Conservation (phyloP, 2,797 vertebrate genomes). For the Aphelocoma californica region DNA sequence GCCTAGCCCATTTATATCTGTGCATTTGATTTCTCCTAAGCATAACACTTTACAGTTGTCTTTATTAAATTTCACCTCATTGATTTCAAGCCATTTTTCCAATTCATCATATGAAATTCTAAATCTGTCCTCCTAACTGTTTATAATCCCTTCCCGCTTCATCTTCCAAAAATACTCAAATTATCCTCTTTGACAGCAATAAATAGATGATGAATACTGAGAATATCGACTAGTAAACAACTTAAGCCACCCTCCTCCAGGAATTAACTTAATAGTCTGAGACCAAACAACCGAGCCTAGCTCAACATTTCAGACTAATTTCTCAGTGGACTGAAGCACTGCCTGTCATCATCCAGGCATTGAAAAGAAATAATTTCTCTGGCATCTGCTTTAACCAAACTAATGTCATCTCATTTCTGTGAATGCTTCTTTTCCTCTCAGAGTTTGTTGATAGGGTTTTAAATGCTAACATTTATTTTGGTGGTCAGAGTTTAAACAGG, state of each 20-base stretch:
- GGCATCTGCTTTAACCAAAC: neutral
- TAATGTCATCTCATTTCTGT: neutral
- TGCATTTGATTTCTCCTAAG: slow-evolving; percentile 48
- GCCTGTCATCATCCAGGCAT: slow-evolving; percentile 1
- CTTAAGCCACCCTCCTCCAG: slow-evolving; percentile 13
- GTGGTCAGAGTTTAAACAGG: neutral
- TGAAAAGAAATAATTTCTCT: neutral
- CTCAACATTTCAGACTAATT: slow-evolving; percentile 17
- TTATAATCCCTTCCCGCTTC: neutral
- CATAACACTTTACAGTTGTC: slow-evolving; percentile 1
- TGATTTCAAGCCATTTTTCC: slow-evolving; percentile 35
- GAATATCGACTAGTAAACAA: slow-evolving; percentile 49
- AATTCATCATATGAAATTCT: slow-evolving; percentile 47
- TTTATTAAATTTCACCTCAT: slow-evolving; percentile 56
- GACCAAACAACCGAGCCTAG: neutral
- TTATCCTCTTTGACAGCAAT: neutral
- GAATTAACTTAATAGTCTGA: slow-evolving; percentile 48
- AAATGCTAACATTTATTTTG: neutral
- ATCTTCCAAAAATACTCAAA: slow-evolving; percentile 17
- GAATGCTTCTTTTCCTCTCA: neutral
- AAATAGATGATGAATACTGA: slow-evolving; percentile 23
- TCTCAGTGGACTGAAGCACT: slow-evolving; percentile 10
- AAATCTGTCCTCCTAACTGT: neutral
- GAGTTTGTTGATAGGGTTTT: neutral
- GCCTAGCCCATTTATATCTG: neutral